Percentiles rank a stretch among this genome's conserved stretches.
These are phyloP conservation scores for Heliconius ismenius DNA, from an alignment of 2,888 invertebrate species.

Conservation along the genomic window DNA sequence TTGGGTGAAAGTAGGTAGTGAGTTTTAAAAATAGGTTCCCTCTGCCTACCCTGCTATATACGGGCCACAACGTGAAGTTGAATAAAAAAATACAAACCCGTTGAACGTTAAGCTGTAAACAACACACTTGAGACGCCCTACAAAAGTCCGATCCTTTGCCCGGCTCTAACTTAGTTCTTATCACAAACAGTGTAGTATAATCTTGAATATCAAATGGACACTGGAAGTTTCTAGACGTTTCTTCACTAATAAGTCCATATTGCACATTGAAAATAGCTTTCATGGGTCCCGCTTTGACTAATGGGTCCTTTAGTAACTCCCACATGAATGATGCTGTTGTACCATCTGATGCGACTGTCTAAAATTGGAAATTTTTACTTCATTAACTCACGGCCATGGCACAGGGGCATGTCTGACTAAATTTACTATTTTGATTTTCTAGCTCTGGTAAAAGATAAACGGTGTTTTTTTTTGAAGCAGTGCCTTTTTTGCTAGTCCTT, in stretches of 20 bases:
- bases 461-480: neutral
- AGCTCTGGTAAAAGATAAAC: neutral
- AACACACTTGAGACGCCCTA: constrained; percentile 93
- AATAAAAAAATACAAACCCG: constrained; percentile 65
- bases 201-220: constrained; percentile 91
- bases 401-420: neutral
- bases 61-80: neutral
- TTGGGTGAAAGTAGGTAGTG: neutral
- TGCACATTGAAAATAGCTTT: constrained; percentile 71
- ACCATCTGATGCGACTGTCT: constrained; percentile 86
- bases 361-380: constrained; percentile 27
- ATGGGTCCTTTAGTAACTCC: constrained; percentile 86
- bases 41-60: neutral
- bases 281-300: constrained; percentile 81
- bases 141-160: constrained; percentile 91
- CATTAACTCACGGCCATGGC: neutral
- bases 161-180: constrained; percentile 89
- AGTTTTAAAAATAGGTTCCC: neutral
- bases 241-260: constrained; percentile 62
- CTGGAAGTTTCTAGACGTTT: constrained; percentile 73
- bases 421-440: neutral
- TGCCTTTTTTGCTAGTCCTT: neutral
- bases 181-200: constrained; percentile 92
- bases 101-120: constrained; percentile 87
- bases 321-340: constrained; percentile 91